A percentile compares a stretch with the other conserved stretches of the same genome.
Conservation (phyloP, 2,888 invertebrate species). For the Noctua pronuba region DNA sequence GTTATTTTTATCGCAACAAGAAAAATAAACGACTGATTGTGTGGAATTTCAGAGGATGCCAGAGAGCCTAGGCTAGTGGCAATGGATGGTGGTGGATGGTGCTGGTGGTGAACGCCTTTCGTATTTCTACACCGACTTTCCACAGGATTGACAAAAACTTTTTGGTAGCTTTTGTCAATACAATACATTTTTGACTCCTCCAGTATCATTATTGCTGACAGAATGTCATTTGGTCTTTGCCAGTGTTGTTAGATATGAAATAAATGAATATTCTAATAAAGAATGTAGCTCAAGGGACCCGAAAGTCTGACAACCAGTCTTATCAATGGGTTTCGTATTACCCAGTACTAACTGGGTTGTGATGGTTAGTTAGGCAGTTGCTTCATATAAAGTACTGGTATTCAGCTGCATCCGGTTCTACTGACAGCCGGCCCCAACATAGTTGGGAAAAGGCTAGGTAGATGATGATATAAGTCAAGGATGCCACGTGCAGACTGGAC, state of each 20-base stretch:
- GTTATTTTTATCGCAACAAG: background rate
- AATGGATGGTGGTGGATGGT: too few relatives aligned
- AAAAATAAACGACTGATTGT: background rate
- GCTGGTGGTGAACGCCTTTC: background rate
- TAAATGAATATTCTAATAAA: too few relatives aligned
- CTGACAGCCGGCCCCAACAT: background rate
- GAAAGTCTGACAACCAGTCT: background rate
- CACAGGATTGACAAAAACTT: background rate
- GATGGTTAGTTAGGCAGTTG: background rate
- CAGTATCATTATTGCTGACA: background rate
- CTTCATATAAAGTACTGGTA: background rate
- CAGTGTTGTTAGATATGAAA: background rate
- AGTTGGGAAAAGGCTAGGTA: background rate
- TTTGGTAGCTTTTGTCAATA: background rate
- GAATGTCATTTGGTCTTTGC: background rate
- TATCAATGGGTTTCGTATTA: background rate
- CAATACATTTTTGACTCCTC: background rate
- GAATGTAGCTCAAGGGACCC: background rate
- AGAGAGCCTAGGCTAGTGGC: background rate
- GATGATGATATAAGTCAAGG: background rate
- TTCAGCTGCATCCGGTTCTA: background rate
- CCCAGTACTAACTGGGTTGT: background rate
- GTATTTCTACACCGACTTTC: background rate
- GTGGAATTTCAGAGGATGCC: background rate
- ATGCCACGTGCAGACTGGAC: background rate